A percentile compares a stretch with the other conserved stretches of the same genome.
phyloP scores from a whole-genome alignment of 2,113 vertebrate species.

The Benitochromis conjunctus region DNA sequence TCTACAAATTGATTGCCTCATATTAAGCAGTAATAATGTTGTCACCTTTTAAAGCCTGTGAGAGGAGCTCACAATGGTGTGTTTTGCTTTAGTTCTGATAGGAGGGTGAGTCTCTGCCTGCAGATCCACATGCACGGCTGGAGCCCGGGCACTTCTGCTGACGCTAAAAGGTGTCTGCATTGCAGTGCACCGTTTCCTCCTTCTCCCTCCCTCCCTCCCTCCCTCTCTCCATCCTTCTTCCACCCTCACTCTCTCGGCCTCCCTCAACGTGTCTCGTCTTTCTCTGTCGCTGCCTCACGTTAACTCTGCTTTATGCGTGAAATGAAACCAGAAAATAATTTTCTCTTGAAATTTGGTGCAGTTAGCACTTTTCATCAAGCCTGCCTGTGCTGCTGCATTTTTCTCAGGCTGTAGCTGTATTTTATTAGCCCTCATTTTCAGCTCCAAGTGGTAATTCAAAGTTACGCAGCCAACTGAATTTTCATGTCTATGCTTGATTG shows the following conservation, averaged over 20 bases:
- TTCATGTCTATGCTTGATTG: not conserved
- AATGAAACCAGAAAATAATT: not conserved
- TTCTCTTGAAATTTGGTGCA: slow-evolving; percentile 13
- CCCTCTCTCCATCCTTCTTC: not conserved
- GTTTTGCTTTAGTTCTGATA: not conserved
- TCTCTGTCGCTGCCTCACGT: not conserved
- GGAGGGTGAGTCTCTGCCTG: not conserved
- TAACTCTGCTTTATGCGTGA: not conserved
- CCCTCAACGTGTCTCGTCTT: not conserved
- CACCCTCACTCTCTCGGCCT: not conserved
- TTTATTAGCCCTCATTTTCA: not conserved
- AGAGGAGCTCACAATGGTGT: not conserved
- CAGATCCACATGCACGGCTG: slow-evolving; percentile 27
- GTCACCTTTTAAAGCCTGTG: not conserved
- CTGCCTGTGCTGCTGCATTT: not conserved
- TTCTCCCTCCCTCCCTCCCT: not conserved
- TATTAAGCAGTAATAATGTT: not conserved
- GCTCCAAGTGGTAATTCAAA: not conserved
- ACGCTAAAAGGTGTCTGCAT: slow-evolving; percentile 64
- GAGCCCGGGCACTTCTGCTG: slow-evolving; percentile 35
- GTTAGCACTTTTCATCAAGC: not conserved
- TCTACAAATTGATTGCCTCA: not conserved
- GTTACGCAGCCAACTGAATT: not conserved
- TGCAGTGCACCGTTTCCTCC: slow-evolving; percentile 44
- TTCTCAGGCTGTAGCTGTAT: not conserved